Conservation (phyloP, 2,113 vertebrate species). For the Tenrec ecaudatus region DNA sequence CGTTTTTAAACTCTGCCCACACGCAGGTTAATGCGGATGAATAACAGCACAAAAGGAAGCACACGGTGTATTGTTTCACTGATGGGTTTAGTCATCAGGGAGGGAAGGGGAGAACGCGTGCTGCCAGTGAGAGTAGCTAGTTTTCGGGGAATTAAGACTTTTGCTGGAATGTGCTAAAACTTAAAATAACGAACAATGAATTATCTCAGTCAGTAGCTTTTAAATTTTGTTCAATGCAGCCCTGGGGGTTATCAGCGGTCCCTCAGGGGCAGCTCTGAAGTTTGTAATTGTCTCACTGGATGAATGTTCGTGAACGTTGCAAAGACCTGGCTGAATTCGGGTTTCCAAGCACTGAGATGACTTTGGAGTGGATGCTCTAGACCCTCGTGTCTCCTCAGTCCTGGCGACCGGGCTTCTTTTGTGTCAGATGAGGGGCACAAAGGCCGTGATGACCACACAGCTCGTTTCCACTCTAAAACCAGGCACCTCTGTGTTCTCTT, state of each 20-base stretch:
- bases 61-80: background rate
- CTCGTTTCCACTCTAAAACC: background rate
- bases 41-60: background rate
- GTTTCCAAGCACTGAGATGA: background rate
- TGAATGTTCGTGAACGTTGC: background rate
- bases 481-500: background rate
- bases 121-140: conserved; percentile 25
- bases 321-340: background rate
- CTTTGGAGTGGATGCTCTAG: background rate
- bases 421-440: background rate
- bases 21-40: background rate
- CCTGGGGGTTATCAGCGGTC: background rate
- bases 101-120: conserved; percentile 58
- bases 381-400: background rate
- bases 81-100: conserved; percentile 36
- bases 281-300: background rate
- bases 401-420: background rate
- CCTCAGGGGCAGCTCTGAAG: background rate
- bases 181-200: conserved; percentile 39
- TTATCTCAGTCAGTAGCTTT: conserved; percentile 2
- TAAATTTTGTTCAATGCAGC: background rate
- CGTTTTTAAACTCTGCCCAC: conserved; percentile 22
- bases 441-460: background rate
- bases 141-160: conserved; percentile 44
- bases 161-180: background rate